A percentile compares a stretch with the other conserved stretches of the same genome.
These are phyloP conservation scores for Drosophila paranaensis DNA, from an alignment of 2,888 invertebrate species.

Conservation along the genomic window DNA sequence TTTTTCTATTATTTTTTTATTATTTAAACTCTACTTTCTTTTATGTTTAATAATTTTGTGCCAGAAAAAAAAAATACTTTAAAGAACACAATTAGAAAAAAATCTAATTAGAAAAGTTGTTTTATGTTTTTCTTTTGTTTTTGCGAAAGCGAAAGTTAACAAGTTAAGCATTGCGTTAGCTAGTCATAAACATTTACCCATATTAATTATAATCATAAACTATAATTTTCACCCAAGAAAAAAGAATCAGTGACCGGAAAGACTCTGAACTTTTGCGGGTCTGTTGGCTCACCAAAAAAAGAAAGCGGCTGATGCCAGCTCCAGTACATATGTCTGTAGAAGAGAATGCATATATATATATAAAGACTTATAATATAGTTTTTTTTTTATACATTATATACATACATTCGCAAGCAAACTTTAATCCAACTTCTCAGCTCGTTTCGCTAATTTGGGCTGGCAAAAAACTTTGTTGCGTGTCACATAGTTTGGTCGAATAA, in stretches of 20 bases:
- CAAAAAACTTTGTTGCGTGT: constrained; percentile 41
- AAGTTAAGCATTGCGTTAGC: constrained; percentile 29
- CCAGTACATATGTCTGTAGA: background rate
- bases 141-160: constrained; percentile 64
- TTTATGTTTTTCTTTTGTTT: constrained; percentile 12
- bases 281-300: constrained; percentile 39
- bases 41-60: background rate
- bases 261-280: constrained; percentile 38
- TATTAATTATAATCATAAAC: constrained; percentile 75
- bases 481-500: constrained; percentile 25
- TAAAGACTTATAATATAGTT: background rate
- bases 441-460: constrained; percentile 18
- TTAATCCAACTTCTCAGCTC: constrained; percentile 22
- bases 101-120: constrained; percentile 35
- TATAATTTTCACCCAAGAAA: constrained; percentile 72
- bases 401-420: background rate
- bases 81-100: background rate
- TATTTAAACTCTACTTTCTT: too few relatives aligned
- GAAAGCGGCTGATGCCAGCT: constrained; percentile 51
- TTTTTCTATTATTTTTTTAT: too few relatives aligned
- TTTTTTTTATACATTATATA: background rate
- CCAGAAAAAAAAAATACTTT: background rate
- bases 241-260: constrained; percentile 73
- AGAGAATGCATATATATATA: background rate
- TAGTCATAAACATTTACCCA: constrained; percentile 57